phyloP scores from a whole-genome alignment of 2,888 invertebrate genomes.

The Heliconius ismenius region DNA sequence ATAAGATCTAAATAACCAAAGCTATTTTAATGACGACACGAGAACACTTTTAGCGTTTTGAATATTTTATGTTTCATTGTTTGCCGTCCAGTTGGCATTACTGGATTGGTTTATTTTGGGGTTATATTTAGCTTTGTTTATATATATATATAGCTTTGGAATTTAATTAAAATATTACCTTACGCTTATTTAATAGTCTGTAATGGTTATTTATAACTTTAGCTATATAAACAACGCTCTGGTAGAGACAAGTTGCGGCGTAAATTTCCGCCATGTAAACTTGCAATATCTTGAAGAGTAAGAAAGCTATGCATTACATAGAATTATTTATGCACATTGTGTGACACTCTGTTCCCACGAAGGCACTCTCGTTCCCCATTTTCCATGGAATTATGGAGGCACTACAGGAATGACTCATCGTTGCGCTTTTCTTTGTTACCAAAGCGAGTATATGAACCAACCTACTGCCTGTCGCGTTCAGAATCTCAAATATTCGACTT shows the following conservation, averaged over 20 bases:
- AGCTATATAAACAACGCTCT: not conserved
- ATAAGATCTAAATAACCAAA: not conserved
- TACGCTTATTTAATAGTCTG: not conserved
- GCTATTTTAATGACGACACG: conserved; percentile 35
- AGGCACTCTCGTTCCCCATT: no score
- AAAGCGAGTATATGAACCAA: no score
- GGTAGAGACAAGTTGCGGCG: not conserved
- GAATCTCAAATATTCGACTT: no score
- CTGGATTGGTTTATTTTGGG: conserved; percentile 1
- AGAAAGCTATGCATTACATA: no score
- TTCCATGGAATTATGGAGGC: no score
- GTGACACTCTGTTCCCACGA: no score
- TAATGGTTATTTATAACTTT: not conserved
- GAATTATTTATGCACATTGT: no score
- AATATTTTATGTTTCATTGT: conserved; percentile 47
- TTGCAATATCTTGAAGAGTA: not conserved
- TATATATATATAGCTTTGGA: not conserved
- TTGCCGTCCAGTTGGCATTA: conserved; percentile 16
- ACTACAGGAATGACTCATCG: no score
- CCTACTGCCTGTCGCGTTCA: no score
- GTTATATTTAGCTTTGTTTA: not conserved
- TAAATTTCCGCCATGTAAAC: not conserved
- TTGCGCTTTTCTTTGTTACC: no score
- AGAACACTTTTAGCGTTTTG: conserved; percentile 49
- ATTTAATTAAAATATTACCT: not conserved